Base-by-base conservation (phyloP, 2,888 invertebrate genomes). In the Lochmaea capreae region DNA sequence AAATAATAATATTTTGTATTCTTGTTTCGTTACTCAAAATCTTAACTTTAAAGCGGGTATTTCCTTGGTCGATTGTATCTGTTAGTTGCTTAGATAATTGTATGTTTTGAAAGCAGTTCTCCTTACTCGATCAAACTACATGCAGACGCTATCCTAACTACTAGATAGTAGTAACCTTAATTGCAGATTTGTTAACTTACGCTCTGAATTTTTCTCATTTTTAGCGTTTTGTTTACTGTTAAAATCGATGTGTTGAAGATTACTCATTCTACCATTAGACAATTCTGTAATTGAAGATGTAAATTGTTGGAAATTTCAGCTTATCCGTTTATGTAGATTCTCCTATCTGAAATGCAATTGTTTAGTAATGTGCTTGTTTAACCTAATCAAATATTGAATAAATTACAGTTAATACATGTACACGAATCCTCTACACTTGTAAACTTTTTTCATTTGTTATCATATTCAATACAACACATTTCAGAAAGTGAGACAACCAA, bases 131-230 rank as follows among this genome's bases (percentile, higher is more conserved):
- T 12, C 12, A 49, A n/a, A 49, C 14, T 49, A 49, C 8, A 6
- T n/a, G 49, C n/a, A 49, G n/a, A n/a, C 2, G 3, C 4, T 49
- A 49, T 16, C 6, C 8, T 54, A 54, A 54, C 54, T 54, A 54
- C 18, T 54, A 54, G 54, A 77, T 69, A 76, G 79, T 76, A 76
- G 81, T 79, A 80, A 79, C 81, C 82, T 83, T 83, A 85, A 83
- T 84, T 76, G 73, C 74, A 73, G 66, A 69, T 59, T 72, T 71
- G 10, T 43, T 57, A 22, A 52, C 18, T 16, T 14, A 16, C 16
- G 57, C 18, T 57, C 39, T 43, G 59, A 46, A 14, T 62, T 69
- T 58, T 62, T 26, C 59, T n/a, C 22, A 59, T 68, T 68, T 61
- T 49, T 59, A 33, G 14, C 26, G 1, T 26, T 54, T n/a, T n/a